A percentile compares a stretch with the other conserved stretches of the same genome.
Conservation (phyloP, 2,888 invertebrate species). For the Chorisops tibialis region DNA sequence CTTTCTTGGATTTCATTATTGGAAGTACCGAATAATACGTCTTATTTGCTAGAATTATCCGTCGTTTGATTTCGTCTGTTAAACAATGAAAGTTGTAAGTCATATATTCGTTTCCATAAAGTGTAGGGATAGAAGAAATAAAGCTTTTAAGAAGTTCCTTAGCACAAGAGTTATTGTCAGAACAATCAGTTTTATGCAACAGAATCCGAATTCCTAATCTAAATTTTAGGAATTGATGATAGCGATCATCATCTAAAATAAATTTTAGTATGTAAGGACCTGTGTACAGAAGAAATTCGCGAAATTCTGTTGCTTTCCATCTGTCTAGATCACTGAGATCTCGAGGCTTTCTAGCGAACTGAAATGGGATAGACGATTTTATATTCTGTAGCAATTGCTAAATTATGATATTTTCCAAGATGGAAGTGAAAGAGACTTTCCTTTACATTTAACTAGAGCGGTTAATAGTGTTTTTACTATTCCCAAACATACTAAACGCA, state of each 20-base stretch:
- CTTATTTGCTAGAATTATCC: no score
- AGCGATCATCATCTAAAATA: neutral
- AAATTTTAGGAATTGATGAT: neutral
- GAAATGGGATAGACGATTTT: neutral
- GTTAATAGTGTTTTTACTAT: neutral
- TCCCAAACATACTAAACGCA: neutral
- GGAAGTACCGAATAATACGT: no score
- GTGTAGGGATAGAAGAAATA: conserved; percentile 10
- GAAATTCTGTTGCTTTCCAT: neutral
- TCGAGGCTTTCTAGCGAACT: neutral
- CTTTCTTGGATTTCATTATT: no score
- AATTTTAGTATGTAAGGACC: neutral
- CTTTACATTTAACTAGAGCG: neutral
- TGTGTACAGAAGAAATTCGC: neutral
- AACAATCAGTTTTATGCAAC: no score
- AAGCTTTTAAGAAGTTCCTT: neutral
- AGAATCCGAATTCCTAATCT: neutral
- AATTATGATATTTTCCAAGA: neutral
- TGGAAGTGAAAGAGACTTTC: no score
- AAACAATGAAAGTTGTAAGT: conserved; percentile 29
- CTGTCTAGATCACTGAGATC: neutral
- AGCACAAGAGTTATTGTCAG: conserved; percentile 5
- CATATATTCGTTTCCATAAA: conserved; percentile 28
- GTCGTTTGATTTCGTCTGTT: no score
- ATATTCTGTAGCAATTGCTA: neutral